These are phyloP conservation scores for Oncopodura yosiiana DNA, from an alignment of 1,140 invertebrate species.

Conservation along the genomic window DNA sequence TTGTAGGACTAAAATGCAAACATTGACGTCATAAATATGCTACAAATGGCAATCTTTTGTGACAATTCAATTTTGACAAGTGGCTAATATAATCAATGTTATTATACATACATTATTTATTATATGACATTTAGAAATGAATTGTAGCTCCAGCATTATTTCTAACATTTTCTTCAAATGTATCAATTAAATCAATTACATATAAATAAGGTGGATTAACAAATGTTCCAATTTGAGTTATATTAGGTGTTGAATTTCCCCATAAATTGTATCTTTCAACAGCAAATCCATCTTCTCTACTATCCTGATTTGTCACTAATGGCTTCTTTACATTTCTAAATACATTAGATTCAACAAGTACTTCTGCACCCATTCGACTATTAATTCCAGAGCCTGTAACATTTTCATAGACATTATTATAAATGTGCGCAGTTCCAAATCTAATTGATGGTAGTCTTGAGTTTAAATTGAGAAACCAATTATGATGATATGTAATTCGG, in stretches of 20 bases:
- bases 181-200: neutral
- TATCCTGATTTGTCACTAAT: conserved; percentile 3
- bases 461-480: conserved; percentile 3
- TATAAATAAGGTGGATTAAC: conserved; percentile 7
- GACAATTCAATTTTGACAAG: too few species aligned
- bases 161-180: neutral
- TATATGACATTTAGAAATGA: too few species aligned
- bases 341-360: conserved; percentile 6
- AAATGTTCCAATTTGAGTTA: conserved; percentile 12
- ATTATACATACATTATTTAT: too few species aligned
- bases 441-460: conserved; percentile 10
- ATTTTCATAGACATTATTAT: conserved; percentile 18
- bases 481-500: conserved; percentile 14
- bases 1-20: too few species aligned
- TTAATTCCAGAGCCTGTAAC: conserved; percentile 1
- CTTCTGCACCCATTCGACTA: conserved; percentile 9
- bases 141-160: conserved; percentile 4
- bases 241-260: neutral
- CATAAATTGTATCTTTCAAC: conserved; percentile 8
- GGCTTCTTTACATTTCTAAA: conserved; percentile 7
- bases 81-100: too few species aligned
- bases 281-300: conserved; percentile 1
- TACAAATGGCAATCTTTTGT: too few species aligned
- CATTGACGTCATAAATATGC: too few species aligned
- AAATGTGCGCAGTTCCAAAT: conserved; percentile 16